A percentile compares a stretch with the other conserved stretches of the same genome.
Conservation (phyloP, 1,140 invertebrate species). For the Asobara japonica region DNA sequence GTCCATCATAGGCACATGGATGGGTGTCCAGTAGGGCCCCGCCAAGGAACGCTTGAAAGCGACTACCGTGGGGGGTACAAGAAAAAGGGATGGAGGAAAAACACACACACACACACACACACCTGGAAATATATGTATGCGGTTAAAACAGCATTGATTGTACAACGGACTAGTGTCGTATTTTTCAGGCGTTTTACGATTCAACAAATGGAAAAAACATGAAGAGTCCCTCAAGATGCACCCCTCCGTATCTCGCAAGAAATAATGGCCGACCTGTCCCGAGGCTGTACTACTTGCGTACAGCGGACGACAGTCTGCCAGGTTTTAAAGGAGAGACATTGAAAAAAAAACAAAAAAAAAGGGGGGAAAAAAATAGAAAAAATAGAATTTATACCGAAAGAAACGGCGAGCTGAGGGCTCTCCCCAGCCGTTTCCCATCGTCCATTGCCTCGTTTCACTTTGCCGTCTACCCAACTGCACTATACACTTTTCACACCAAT, state of each 20-base stretch:
- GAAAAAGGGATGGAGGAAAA: no score
- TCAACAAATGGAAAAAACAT: no score
- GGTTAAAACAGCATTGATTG: no score
- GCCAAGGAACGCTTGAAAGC: no score
- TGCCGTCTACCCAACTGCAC: neutral
- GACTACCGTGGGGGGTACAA: no score
- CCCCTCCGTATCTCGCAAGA: neutral
- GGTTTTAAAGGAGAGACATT: neutral
- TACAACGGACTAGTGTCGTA: no score
- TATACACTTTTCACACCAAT: neutral
- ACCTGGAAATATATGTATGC: no score
- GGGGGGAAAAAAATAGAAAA: neutral
- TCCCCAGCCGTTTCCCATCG: neutral
- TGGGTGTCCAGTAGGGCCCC: no score
- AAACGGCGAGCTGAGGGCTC: neutral
- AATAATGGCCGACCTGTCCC: neutral
- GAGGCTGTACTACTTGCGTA: neutral
- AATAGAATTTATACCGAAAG: neutral
- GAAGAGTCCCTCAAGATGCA: neutral
- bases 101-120: no score
- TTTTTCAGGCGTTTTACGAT: no score
- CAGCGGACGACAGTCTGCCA: constrained; percentile 2
- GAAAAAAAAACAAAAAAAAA: neutral
- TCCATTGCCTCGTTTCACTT: neutral
- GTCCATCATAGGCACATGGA: no score